Evolutionary conservation across 2,888 invertebrate species (phyloP).

Genomic region (Sinopyrophorus schimmeli): DNA sequence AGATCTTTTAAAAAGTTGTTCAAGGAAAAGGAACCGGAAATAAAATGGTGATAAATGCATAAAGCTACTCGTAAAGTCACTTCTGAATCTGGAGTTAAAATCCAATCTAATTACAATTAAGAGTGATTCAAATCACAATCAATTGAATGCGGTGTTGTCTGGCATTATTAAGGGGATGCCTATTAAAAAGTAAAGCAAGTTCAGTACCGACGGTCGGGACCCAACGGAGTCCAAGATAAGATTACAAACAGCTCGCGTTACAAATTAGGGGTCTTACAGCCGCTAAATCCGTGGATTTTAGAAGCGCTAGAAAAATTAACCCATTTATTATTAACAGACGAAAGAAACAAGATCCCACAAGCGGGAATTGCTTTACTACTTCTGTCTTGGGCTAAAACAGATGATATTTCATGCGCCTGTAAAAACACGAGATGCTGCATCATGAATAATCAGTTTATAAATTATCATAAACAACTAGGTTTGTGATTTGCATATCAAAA

Average conservation of each 20-base stretch:
- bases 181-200: slow-evolving; percentile 23
- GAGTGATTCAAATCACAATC: slow-evolving; percentile 44
- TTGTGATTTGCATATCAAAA: slow-evolving; percentile 44
- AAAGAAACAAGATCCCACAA: slow-evolving; percentile 47
- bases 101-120: slow-evolving; percentile 42
- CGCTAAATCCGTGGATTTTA: slow-evolving; percentile 44
- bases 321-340: slow-evolving; percentile 54
- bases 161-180: slow-evolving; percentile 34
- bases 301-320: slow-evolving; percentile 54
- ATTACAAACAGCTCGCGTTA: slow-evolving; percentile 50
- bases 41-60: too few relatives aligned
- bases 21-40: too few relatives aligned
- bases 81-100: too few relatives aligned
- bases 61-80: too few relatives aligned
- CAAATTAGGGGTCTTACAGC: slow-evolving; percentile 51
- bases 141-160: slow-evolving; percentile 41
- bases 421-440: slow-evolving; percentile 41
- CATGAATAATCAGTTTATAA: slow-evolving; percentile 48
- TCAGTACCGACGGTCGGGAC: slow-evolving; percentile 13
- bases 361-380: slow-evolving; percentile 50
- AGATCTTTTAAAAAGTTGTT: too few relatives aligned
- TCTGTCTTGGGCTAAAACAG: slow-evolving; percentile 38
- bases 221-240: slow-evolving; percentile 37
- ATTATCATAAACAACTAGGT: slow-evolving; percentile 44
- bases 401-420: slow-evolving; percentile 45